Conservation (phyloP, 2,797 vertebrate species). For the Anguilla anguilla region DNA sequence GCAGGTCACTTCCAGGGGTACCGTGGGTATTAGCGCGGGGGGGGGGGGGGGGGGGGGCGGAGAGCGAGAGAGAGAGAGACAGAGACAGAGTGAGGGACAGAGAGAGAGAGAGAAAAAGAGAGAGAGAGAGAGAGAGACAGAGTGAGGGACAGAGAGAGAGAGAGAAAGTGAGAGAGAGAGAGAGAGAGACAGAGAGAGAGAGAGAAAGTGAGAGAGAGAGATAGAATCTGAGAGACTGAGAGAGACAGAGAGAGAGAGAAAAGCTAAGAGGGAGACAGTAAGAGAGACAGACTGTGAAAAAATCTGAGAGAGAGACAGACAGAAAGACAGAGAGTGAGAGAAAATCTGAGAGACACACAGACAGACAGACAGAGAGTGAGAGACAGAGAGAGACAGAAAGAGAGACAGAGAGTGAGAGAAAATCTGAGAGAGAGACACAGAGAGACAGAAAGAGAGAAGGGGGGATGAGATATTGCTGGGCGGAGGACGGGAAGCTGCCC, state of each 20-base stretch:
- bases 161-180: conserved; percentile 23
- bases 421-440: too few species aligned
- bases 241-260: too few species aligned
- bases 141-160: conserved; percentile 35
- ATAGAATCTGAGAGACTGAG: too few species aligned
- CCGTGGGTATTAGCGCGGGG: conserved; percentile 39
- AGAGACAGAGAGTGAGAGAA: too few species aligned
- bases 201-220: conserved; percentile 23
- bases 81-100: neutral
- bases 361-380: too few species aligned
- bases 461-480: neutral
- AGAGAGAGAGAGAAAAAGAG: conserved; percentile 31
- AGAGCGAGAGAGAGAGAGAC: neutral
- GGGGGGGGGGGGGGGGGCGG: neutral
- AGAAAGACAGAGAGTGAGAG: neutral
- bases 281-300: too few species aligned
- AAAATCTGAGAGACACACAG: too few species aligned
- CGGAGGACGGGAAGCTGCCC: conserved; percentile 20
- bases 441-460: conserved; percentile 2
- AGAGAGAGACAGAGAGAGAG: neutral
- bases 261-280: too few species aligned
- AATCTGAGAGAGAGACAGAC: too few species aligned
- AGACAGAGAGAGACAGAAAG: too few species aligned
- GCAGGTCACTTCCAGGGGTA: conserved; percentile 68
- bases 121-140: conserved; percentile 8